Percentiles rank a stretch among this genome's conserved stretches.
These are phyloP conservation scores for Macrobrachium rosenbergii DNA, from an alignment of 1,140 invertebrate genomes.

Conservation along the genomic window DNA sequence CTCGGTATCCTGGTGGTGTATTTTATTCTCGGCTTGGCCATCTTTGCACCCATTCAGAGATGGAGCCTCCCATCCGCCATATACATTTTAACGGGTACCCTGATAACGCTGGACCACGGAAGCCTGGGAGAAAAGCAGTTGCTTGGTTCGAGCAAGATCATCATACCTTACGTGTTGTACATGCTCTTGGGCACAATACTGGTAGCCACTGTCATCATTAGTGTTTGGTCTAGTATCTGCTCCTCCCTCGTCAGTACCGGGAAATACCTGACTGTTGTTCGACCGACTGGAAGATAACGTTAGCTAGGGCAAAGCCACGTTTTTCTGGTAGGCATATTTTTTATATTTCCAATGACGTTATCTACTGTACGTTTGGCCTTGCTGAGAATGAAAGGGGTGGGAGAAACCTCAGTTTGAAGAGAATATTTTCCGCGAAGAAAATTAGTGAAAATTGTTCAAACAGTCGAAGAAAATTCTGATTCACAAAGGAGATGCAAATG, in stretches of 20 bases:
- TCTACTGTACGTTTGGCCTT: too few relatives aligned
- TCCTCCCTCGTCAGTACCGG: constrained; percentile 50
- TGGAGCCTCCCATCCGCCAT: constrained; percentile 53
- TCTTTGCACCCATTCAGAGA: constrained; percentile 53
- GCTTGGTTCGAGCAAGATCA: constrained; percentile 46
- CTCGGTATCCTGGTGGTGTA: constrained; percentile 36
- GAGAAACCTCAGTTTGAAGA: too few relatives aligned
- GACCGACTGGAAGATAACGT: constrained; percentile 53
- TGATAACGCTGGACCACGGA: constrained; percentile 53
- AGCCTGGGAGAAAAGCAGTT: constrained; percentile 37
- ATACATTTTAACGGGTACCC: constrained; percentile 46
- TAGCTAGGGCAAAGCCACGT: background rate
- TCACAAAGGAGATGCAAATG: too few relatives aligned
- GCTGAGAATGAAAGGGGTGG: too few relatives aligned
- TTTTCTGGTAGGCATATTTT: too few relatives aligned
- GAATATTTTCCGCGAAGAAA: too few relatives aligned
- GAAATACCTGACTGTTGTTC: constrained; percentile 54
- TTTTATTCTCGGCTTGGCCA: constrained; percentile 37
- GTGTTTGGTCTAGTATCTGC: constrained; percentile 53
- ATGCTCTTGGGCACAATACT: constrained; percentile 48
- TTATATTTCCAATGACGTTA: too few relatives aligned
- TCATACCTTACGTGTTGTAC: constrained; percentile 52
- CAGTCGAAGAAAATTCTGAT: too few relatives aligned
- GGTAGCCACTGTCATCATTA: constrained; percentile 38
- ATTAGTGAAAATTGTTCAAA: too few relatives aligned